Evolutionary conservation across 2,888 invertebrate genomes (phyloP).

Genomic region (Bellardia bayeri): DNA sequence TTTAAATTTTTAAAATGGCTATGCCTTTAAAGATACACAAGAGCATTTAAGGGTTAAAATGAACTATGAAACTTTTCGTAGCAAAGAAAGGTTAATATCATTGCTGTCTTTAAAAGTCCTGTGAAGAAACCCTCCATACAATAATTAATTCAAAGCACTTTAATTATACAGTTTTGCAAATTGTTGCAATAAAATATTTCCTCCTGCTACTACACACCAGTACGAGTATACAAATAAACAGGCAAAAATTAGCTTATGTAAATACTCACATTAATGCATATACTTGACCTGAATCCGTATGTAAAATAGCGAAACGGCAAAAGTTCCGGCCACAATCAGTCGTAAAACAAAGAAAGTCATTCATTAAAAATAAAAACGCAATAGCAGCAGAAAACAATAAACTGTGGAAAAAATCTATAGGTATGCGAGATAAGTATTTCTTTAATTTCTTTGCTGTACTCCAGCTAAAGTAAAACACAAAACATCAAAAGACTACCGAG

Average conservation of each 20-base stretch:
- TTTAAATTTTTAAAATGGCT: no score
- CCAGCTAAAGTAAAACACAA: background rate
- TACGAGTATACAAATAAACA: background rate
- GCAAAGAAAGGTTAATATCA: no score
- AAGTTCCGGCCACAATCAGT: background rate
- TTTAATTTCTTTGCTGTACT: background rate
- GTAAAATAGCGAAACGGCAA: background rate
- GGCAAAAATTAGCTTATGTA: background rate
- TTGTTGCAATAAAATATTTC: constrained; percentile 14
- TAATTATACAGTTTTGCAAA: background rate
- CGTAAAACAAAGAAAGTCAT: constrained; percentile 36
- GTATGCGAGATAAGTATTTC: background rate
- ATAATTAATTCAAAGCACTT: background rate
- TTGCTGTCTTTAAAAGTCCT: background rate
- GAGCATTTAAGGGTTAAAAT: no score
- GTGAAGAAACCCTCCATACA: background rate
- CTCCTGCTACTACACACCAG: background rate
- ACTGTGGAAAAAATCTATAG: background rate
- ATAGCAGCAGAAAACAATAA: background rate
- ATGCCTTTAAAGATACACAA: no score
- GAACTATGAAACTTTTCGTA: no score
- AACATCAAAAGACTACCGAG: background rate
- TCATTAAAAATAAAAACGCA: constrained; percentile 18
- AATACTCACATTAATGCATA: constrained; percentile 4
- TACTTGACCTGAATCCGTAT: constrained; percentile 29